phyloP scores from a whole-genome alignment of 2,113 vertebrate genomes.

The Acinonyx jubatus region DNA sequence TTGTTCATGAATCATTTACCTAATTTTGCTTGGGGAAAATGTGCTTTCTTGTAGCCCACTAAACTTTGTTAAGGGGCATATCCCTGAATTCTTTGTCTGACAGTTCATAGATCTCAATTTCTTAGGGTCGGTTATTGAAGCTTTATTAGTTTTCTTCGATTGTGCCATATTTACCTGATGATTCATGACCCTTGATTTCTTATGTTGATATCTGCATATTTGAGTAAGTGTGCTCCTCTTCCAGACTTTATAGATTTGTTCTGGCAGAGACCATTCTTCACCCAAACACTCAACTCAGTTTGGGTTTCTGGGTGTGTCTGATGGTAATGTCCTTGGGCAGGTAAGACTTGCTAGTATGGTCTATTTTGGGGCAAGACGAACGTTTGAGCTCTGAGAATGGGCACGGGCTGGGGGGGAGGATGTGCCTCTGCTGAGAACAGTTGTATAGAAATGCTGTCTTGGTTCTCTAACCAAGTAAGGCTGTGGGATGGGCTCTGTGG shows the following conservation, averaged over 20 bases:
- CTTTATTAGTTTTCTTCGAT: neutral
- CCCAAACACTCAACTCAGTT: neutral
- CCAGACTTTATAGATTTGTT: neutral
- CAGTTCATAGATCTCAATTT: neutral
- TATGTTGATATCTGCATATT: neutral
- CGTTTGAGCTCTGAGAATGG: neutral
- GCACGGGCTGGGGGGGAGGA: neutral
- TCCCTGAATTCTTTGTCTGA: neutral
- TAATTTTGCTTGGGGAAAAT: neutral
- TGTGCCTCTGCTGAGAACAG: neutral
- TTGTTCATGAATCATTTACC: neutral
- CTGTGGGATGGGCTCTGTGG: neutral
- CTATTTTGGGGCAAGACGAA: neutral
- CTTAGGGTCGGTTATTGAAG: neutral
- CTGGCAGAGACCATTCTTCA: neutral
- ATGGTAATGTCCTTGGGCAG: neutral
- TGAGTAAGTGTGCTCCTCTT: neutral
- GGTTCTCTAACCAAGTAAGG: neutral
- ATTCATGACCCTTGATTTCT: neutral
- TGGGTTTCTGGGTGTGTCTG: neutral
- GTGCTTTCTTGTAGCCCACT: neutral
- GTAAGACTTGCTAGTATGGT: neutral
- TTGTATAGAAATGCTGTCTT: neutral
- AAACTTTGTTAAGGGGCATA: neutral
- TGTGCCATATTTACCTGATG: neutral